Evolutionary conservation across 2,113 vertebrate species (phyloP), one percentile per base, ranked within the genome.

Genomic region (Pyrgilauda ruficollis): DNA sequence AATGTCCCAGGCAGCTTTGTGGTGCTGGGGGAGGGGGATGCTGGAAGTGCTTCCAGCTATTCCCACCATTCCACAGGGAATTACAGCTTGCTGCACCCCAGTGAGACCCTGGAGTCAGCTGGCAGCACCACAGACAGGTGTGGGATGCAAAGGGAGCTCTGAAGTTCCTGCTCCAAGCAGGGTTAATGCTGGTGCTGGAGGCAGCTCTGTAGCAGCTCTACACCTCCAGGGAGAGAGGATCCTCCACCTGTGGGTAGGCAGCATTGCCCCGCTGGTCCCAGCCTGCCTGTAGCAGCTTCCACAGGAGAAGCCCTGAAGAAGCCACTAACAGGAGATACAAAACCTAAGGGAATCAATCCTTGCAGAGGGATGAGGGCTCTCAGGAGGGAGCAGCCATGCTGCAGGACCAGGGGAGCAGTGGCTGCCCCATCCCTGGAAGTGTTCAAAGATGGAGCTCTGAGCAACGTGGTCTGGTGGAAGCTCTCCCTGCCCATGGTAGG

Each of bases 211-310:
- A 23, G 20, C 17, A 67, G 23, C 56, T 55, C 21, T 50, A 31
- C 33, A 33, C 11, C 44, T 44, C 22, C 43, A 50, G 31, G 55
- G 26, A 74, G 35, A n/a, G 23, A 74, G 61, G 41, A 55, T 61
- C 75, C 15, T 41, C 44, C 44, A 24, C 11, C 53, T 46, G 43
- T 47, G 21, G 21, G 21, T 37, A n/a, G 4, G 8, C 6, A 7
- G 12, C 39, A 64, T 23, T 7, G 1, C 11, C 23, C 24, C 0
- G 0, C 7, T 35, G 67, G 27, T 59, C n/a, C 53, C 69, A 63
- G 28, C 35, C 59, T 77, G 59, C 27, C 44, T 73, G 64, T 33
- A 50, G 53, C 58, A 59, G n/a, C 44, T 87, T 72, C 41, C 31
- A 28, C 9, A 31, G 66, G 33, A 75, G 37, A 52, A 66, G 13